Evolutionary conservation across 2,888 invertebrate genomes (phyloP), one percentile per base, ranked within the genome.

Genomic region (Linnaemya vulpina): DNA sequence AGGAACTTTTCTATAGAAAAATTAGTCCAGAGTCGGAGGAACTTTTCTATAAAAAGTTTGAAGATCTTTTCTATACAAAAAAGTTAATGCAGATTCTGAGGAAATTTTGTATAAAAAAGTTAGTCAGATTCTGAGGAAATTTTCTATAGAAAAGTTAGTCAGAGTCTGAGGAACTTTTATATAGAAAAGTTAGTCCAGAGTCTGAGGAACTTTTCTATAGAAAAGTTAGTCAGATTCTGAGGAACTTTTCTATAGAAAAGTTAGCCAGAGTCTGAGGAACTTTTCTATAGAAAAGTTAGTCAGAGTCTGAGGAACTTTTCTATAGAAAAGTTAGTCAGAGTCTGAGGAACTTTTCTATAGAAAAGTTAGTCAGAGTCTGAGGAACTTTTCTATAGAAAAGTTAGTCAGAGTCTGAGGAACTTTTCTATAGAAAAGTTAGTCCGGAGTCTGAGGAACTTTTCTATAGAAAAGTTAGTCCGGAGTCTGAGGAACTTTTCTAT

Each of bases 161-260:
- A 15, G 7, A 13, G 7, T 43, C 10, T 63, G 13, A 43, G 0
- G 0, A 43, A 43, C 0, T 63, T 20, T 63, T 43, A 13, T 63
- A 22, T 65, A 43, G n/a, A 65, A 65, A 65, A 25, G 3, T 25
- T 46, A 3, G 1, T 13, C 40, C 40, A 67, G 30, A 11, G 0
- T 43, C 15, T 13, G 22, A 40, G 9, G 3, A 43, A 20, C 7
- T 63, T 63, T 40, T 38, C 40, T 13, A 20, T 43, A 13, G 13
- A 40, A 60, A 60, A 62, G 0, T 11, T 20, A 8, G 1, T 13
- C 35, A 43, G n/a, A 58, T 1, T 58, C 3, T 38, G 38, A 20
- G 2, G 9, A 43, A 63, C 3, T 63, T 40, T 62, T 62, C 15
- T 63, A 8, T 13, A 40, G 15, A 63, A 63, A 58, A 58, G n/a